These are phyloP conservation scores for Stichodactyla helianthus DNA, from an alignment of 64 coral and sea anemone genomes.

Conservation along the genomic window DNA sequence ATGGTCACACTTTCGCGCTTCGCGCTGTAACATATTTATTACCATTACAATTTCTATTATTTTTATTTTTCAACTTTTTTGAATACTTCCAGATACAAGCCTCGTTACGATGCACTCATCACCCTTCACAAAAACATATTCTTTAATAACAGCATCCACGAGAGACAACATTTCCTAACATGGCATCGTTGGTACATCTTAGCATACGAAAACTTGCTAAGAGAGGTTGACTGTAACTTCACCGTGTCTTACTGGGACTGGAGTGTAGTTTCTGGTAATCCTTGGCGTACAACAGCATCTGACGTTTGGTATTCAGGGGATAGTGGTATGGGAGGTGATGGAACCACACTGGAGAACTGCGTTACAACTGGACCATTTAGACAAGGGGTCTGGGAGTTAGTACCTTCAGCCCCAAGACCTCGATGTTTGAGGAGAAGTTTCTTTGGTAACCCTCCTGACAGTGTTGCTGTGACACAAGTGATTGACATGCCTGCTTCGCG, in stretches of 20 bases:
- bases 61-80: too few species aligned
- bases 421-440: slow-evolving; percentile 51
- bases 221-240: slow-evolving; percentile 45
- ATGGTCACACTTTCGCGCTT: too few species aligned
- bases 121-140: slow-evolving; percentile 48
- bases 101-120: slow-evolving; percentile 34
- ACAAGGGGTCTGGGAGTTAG: slow-evolving; percentile 38
- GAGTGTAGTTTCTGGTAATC: too few species aligned
- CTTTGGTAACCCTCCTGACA: slow-evolving; percentile 53
- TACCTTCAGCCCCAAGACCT: neutral
- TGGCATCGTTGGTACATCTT: neutral
- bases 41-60: too few species aligned
- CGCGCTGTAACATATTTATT: too few species aligned
- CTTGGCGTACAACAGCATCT: neutral
- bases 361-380: slow-evolving; percentile 64
- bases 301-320: slow-evolving; percentile 53
- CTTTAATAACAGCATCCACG: neutral
- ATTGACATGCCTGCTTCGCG: slow-evolving; percentile 3
- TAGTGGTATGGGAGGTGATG: slow-evolving; percentile 2
- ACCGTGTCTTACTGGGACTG: neutral
- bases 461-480: slow-evolving; percentile 37
- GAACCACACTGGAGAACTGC: neutral
- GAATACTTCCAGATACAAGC: slow-evolving; percentile 16
- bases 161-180: too few species aligned
- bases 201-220: slow-evolving; percentile 60